A percentile compares a stretch with the other conserved stretches of the same genome.
Conservation (phyloP, 2,113 vertebrate species). For the Callaeas wilsoni region DNA sequence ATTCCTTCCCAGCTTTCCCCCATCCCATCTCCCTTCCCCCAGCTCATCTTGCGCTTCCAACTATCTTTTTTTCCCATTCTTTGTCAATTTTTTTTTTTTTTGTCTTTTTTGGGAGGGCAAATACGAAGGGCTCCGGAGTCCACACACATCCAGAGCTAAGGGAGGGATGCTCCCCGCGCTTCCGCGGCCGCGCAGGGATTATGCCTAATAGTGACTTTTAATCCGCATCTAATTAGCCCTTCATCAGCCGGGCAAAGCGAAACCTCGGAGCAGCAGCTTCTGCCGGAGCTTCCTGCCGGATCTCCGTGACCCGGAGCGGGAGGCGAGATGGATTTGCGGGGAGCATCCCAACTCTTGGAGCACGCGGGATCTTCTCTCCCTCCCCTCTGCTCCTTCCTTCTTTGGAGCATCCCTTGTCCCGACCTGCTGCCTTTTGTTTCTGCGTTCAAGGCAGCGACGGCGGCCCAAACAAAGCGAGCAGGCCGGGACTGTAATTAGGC, state of each 20-base stretch:
- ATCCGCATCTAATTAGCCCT: constrained; percentile 25
- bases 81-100: neutral
- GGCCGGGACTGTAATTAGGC: neutral
- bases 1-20: neutral
- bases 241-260: neutral
- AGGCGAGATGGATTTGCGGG: neutral
- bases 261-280: neutral
- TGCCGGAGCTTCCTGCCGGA: neutral
- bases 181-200: neutral
- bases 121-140: neutral
- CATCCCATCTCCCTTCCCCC: neutral
- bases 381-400: neutral
- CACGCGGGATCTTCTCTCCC: neutral
- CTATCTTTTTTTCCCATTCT: neutral
- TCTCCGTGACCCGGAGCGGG: neutral
- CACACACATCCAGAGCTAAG: accelerated
- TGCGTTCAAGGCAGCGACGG: neutral
- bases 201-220: neutral
- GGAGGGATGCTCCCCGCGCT: neutral
- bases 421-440: neutral
- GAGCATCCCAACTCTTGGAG: neutral
- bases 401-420: neutral
- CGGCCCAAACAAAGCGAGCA: neutral
- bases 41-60: neutral
- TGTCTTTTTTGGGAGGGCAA: neutral